Percentiles rank a stretch among this genome's conserved stretches.
Conservation (phyloP, 2,888 invertebrate genomes). For the Sisyra terminalis region DNA sequence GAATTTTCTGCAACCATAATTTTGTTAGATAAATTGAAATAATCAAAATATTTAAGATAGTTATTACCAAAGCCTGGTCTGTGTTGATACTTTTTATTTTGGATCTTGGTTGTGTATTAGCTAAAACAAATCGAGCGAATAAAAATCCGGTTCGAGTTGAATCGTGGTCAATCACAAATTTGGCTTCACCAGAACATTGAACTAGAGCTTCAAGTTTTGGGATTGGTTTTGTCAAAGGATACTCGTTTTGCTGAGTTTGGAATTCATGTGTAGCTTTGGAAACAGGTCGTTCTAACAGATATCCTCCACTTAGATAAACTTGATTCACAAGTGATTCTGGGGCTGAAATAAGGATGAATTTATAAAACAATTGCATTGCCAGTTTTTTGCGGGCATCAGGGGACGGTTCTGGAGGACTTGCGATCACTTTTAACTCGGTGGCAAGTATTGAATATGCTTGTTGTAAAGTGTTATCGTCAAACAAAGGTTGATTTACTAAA, state of each 20-base stretch:
- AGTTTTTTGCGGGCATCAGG: constrained; percentile 51
- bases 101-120: constrained; percentile 22
- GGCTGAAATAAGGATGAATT: constrained; percentile 41
- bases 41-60: background rate
- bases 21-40: background rate
- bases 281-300: constrained; percentile 37
- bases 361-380: constrained; percentile 63
- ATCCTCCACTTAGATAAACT: constrained; percentile 38
- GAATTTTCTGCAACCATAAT: constrained; percentile 32
- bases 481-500: constrained; percentile 25
- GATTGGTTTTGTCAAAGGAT: constrained; percentile 59
- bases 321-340: constrained; percentile 31
- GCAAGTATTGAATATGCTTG: constrained; percentile 29
- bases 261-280: constrained; percentile 55
- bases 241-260: constrained; percentile 47
- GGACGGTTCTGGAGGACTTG: constrained; percentile 47
- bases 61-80: constrained; percentile 40
- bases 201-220: constrained; percentile 55
- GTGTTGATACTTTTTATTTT: constrained; percentile 38
- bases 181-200: constrained; percentile 32
- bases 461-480: constrained; percentile 25
- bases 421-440: constrained; percentile 45
- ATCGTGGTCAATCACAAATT: constrained; percentile 42
- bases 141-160: constrained; percentile 25
- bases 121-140: constrained; percentile 45